These are phyloP conservation scores for Colostygia pectinataria DNA, from an alignment of 2,888 invertebrate genomes.

Conservation along the genomic window DNA sequence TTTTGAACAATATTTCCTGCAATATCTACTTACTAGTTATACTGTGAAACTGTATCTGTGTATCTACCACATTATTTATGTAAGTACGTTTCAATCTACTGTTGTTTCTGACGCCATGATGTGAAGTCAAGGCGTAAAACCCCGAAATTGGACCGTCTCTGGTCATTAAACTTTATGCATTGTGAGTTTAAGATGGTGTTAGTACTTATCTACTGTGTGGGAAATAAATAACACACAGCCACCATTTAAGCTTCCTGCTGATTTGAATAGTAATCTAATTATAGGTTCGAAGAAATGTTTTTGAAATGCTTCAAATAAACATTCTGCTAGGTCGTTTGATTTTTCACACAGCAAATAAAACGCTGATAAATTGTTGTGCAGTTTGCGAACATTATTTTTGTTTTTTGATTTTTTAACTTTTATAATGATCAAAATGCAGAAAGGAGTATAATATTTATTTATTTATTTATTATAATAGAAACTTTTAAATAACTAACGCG, in stretches of 20 bases:
- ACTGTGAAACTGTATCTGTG: too few relatives aligned
- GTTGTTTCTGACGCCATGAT: slow-evolving; percentile 26
- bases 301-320: background rate
- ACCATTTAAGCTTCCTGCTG: slow-evolving; percentile 3
- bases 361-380: too few relatives aligned
- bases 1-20: background rate
- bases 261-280: slow-evolving; percentile 16
- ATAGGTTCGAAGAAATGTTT: background rate
- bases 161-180: slow-evolving; percentile 46
- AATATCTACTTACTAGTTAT: too few relatives aligned
- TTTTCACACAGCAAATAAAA: too few relatives aligned
- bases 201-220: slow-evolving; percentile 26
- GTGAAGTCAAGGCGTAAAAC: slow-evolving; percentile 29
- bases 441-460: too few relatives aligned
- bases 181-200: slow-evolving; percentile 30
- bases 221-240: slow-evolving; percentile 9
- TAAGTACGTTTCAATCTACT: slow-evolving; percentile 7
- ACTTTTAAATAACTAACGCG: too few relatives aligned
- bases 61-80: too few relatives aligned
- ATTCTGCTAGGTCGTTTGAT: too few relatives aligned
- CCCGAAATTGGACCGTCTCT: slow-evolving; percentile 38
- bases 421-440: too few relatives aligned
- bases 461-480: too few relatives aligned
- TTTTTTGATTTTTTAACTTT: too few relatives aligned
- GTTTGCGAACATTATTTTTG: too few relatives aligned